Conservation (phyloP, 2,888 invertebrate species). For the Alentia gelatinosa region DNA sequence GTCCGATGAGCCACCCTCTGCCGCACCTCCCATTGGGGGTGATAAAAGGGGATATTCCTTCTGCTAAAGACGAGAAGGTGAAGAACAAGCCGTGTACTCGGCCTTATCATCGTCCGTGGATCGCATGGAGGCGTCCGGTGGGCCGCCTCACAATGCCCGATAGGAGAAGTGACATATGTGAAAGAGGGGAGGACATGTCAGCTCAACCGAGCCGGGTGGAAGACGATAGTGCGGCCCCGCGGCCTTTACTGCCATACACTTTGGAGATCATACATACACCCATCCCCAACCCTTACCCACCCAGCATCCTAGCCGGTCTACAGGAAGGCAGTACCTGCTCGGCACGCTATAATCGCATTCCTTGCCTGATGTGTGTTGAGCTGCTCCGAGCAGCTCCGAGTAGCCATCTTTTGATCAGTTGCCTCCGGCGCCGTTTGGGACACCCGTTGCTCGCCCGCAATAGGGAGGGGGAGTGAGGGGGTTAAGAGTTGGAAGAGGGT, state of each 20-base stretch:
- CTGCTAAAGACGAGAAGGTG: not conserved
- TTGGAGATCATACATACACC: not conserved
- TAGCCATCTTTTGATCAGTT: no score
- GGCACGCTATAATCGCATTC: not conserved
- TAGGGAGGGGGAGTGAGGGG: no score
- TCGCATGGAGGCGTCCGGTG: not conserved
- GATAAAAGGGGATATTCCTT: not conserved
- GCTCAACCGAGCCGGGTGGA: not conserved
- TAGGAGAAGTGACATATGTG: conserved; percentile 29
- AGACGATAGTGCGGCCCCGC: conserved; percentile 5
- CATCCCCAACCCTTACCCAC: not conserved
- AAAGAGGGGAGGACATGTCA: not conserved
- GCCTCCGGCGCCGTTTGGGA: no score
- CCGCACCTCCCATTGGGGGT: not conserved
- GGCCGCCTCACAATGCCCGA: conserved; percentile 10
- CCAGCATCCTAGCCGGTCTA: not conserved
- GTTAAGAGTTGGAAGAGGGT: no score
- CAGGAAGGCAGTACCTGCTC: not conserved
- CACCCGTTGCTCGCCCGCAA: no score
- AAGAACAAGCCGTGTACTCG: not conserved
- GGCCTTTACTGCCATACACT: not conserved
- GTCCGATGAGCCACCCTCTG: not conserved
- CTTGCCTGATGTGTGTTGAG: not conserved
- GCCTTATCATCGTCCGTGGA: not conserved
- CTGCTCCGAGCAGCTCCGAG: no score